Conservation (phyloP, 2,888 invertebrate genomes). For the Idaea straminata region DNA sequence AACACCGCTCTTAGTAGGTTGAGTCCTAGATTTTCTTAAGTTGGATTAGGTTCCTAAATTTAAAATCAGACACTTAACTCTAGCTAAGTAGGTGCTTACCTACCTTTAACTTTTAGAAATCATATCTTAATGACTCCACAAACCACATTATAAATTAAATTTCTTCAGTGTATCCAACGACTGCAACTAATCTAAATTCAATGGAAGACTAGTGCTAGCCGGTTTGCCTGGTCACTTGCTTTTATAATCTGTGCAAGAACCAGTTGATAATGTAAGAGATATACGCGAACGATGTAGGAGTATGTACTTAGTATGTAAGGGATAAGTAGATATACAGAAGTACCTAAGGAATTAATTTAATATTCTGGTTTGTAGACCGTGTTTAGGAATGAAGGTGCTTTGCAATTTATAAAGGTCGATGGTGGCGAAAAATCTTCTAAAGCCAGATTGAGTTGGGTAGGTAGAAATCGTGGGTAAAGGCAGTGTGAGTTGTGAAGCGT, state of each 20-base stretch:
- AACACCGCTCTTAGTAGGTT: no score
- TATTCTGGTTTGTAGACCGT: no score
- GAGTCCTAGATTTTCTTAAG: no score
- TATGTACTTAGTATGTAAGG: constrained; percentile 4
- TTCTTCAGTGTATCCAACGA: not conserved
- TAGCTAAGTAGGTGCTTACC: not conserved
- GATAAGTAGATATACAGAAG: no score
- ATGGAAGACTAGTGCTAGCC: constrained; percentile 13
- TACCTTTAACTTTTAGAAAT: not conserved
- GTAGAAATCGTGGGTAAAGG: no score
- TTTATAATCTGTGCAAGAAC: constrained; percentile 6
- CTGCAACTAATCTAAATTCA: constrained; percentile 15
- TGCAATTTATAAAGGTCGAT: no score
- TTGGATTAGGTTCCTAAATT: no score
- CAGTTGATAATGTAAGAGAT: constrained; percentile 15
- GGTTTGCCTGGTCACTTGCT: not conserved
- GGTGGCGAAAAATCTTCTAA: no score
- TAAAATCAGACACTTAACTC: not conserved
- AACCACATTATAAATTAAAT: constrained; percentile 2
- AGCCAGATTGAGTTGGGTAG: no score
- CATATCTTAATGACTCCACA: not conserved
- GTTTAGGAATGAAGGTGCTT: no score
- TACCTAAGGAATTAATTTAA: no score
- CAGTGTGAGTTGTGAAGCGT: no score
- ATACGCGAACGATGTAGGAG: constrained; percentile 9